Conservation (phyloP, 2,113 vertebrate genomes). For the Chaenogobius annularis region DNA sequence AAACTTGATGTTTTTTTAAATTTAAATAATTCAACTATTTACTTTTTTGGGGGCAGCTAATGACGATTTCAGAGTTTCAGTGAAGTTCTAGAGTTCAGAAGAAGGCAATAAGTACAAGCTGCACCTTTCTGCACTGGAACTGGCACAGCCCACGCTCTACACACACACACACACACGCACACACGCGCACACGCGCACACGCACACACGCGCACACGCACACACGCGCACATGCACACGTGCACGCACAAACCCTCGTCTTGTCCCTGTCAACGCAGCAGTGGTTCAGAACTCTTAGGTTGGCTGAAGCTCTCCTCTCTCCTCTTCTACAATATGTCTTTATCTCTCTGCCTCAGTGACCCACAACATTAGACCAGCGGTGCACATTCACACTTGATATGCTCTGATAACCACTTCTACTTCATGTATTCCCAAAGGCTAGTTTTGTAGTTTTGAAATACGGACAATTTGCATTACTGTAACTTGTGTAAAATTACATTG, state of each 20-base stretch:
- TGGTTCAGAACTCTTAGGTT: conserved; percentile 44
- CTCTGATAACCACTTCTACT: conserved; percentile 6
- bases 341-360: conserved; percentile 21
- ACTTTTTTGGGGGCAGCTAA: too few relatives aligned
- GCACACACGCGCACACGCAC: too few relatives aligned
- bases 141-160: conserved; percentile 32
- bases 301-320: conserved; percentile 5
- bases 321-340: conserved; percentile 44
- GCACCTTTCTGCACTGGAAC: conserved; percentile 39
- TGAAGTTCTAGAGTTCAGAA: conserved; percentile 43
- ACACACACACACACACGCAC: too few relatives aligned
- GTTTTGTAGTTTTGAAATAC: too few relatives aligned
- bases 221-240: too few relatives aligned
- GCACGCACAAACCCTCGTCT: background rate
- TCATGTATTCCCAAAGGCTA: conserved; percentile 19
- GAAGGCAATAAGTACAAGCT: conserved; percentile 56
- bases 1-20: too few relatives aligned
- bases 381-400: conserved; percentile 17
- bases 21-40: too few relatives aligned
- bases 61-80: background rate
- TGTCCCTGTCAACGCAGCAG: conserved; percentile 43
- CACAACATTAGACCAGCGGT: conserved; percentile 10
- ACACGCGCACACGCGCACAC: background rate
- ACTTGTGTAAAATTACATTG: background rate
- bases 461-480: too few relatives aligned